These are phyloP conservation scores for Galeopterus variegatus DNA, from an alignment of 2,113 vertebrate genomes.

Conservation along the genomic window DNA sequence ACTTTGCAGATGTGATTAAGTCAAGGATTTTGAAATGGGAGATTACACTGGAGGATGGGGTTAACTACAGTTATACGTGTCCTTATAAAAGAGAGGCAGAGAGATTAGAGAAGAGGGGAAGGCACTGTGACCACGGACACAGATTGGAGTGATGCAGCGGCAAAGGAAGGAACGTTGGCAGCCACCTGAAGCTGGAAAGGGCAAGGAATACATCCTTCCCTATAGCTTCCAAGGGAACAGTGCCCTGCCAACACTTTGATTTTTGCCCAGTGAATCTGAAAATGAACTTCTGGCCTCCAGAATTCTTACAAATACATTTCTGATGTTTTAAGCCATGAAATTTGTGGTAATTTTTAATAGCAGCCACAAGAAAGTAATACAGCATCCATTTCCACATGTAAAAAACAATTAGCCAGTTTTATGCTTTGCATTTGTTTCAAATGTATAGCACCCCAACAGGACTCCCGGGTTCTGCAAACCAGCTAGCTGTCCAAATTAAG, in stretches of 20 bases:
- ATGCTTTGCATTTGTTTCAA: neutral
- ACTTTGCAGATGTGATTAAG: neutral
- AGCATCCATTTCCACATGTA: neutral
- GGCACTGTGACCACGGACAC: neutral
- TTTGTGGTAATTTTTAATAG: neutral
- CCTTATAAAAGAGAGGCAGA: neutral
- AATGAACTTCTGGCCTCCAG: neutral
- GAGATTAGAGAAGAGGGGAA: neutral
- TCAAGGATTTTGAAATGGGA: neutral
- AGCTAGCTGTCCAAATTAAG: neutral
- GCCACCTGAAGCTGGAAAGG: neutral
- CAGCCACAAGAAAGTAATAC: neutral
- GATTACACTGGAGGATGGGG: neutral
- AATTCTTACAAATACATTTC: neutral
- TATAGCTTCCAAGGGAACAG: accelerated
- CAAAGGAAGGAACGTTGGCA: neutral
- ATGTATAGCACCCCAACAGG: neutral
- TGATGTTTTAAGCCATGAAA: neutral
- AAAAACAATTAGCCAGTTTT: neutral
- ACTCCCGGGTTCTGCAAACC: neutral
- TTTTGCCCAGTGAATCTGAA: neutral
- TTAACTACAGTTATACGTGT: neutral
- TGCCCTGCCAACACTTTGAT: neutral
- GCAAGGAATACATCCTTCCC: neutral
- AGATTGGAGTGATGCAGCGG: neutral